Percentiles rank a stretch among this genome's conserved stretches.
Evolutionary conservation across 2,888 invertebrate genomes (phyloP).

Genomic region (Rutpela maculata): DNA sequence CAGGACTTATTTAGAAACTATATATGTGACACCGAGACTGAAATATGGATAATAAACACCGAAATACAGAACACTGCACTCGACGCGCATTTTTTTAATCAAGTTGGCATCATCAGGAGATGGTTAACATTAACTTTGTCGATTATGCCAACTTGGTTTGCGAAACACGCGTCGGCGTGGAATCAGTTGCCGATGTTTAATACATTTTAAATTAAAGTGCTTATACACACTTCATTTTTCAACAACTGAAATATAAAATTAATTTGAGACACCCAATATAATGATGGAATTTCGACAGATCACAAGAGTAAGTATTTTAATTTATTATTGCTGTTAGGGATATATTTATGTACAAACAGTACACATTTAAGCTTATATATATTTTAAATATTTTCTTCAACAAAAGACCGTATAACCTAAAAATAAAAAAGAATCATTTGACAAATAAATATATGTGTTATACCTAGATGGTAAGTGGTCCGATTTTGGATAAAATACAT

Average conservation of each 20-base stretch:
- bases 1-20: too few species aligned
- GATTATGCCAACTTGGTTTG: too few species aligned
- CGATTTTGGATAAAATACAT: background rate
- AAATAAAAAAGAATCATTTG: background rate
- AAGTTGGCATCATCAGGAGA: too few species aligned
- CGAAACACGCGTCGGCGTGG: too few species aligned
- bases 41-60: too few species aligned
- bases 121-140: too few species aligned
- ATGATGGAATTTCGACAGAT: background rate
- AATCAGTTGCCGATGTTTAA: too few species aligned
- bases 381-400: background rate
- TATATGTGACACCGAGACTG: too few species aligned
- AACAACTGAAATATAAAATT: background rate
- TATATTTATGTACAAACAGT: constrained; percentile 7
- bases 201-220: too few species aligned
- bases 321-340: background rate
- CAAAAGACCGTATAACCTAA: constrained; percentile 3
- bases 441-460: background rate
- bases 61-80: too few species aligned
- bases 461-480: background rate
- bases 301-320: constrained; percentile 3
- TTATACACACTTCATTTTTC: too few species aligned
- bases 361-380: background rate
- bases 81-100: too few species aligned
- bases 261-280: constrained; percentile 3